phyloP scores from a whole-genome alignment of 2,888 invertebrate genomes.

The Agapetus fuscipes region DNA sequence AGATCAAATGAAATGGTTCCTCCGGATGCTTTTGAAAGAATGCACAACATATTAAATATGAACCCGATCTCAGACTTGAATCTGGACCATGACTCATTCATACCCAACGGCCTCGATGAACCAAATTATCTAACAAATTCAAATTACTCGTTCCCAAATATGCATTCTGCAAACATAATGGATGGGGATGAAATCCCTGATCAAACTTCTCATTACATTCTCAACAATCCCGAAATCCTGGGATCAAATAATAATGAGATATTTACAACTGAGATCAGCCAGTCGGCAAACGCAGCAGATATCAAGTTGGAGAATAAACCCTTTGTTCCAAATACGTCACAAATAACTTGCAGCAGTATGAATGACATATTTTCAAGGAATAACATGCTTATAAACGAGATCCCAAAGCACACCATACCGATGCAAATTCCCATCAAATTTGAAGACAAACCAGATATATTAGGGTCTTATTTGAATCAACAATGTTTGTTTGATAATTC shows the following conservation, averaged over 20 bases:
- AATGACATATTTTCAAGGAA: constrained; percentile 7
- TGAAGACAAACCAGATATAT: constrained; percentile 12
- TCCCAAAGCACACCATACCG: constrained; percentile 12
- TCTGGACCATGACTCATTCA: background rate
- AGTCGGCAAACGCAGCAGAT: constrained; percentile 7
- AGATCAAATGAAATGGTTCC: background rate
- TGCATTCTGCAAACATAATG: background rate
- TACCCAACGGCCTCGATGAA: background rate
- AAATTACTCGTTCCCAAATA: constrained; percentile 3
- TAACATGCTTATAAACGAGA: constrained; percentile 6
- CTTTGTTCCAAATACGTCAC: constrained; percentile 8
- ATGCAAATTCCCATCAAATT: constrained; percentile 11
- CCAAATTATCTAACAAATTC: constrained; percentile 1
- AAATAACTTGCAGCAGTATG: constrained; percentile 5
- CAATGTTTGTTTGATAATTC: constrained; percentile 4
- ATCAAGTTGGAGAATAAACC: constrained; percentile 15
- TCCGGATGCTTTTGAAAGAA: background rate
- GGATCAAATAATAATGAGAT: constrained; percentile 5
- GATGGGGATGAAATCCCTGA: background rate
- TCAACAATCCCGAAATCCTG: background rate
- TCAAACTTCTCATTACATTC: constrained; percentile 1
- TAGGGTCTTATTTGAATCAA: constrained; percentile 6
- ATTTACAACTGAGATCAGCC: constrained; percentile 4
- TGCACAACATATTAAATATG: background rate
- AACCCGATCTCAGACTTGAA: background rate